Evolutionary conservation across 2,113 vertebrate genomes (phyloP), one percentile per base, ranked within the genome.

Genomic region (Serilophus lunatus): DNA sequence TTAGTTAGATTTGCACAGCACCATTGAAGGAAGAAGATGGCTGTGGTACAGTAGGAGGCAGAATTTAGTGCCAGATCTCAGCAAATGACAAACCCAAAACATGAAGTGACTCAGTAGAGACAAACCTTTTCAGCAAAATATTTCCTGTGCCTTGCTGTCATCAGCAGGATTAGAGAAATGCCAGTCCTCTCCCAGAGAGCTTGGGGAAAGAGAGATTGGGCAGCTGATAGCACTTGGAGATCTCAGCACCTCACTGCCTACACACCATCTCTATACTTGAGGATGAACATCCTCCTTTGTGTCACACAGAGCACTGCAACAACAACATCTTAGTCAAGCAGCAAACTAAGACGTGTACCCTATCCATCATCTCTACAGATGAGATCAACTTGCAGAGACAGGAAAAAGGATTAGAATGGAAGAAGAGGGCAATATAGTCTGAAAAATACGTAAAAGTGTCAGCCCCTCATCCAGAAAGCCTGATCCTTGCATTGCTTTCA

Each of bases 361-460:
- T 68, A 54, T 71, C 89, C 75, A 85, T 65, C 53, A 24, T 61
- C 80, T 76, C 95, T 79, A 38, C 2, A 38, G 78, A n/a, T n/a
- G n/a, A n/a, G 81, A 93, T 86, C 82, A 97, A 76, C 49, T 95
- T 36, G 24, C 64, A 82, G 75, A 95, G 76, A 92, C 82, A 86
- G 95, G 68, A 76, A 76, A 93, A 97, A 92, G 92, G 85, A 93
- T 88, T 80, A 95, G 96, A 93, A 71, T 88, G n/a, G n/a, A n/a
- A 42, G 81, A 90, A 95, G 93, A 95, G 89, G 85, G 89, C 59
- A 77, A 40, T 13, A 33, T 3, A 59, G 68, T 56, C 79, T 64
- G 44, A 60, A 92, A 65, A 70, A 49, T 64, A 75, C 6, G 16
- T 40, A 44, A 18, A 83, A 80, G 38, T 51, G 50, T n/a, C 90